A percentile compares a stretch with the other conserved stretches of the same genome.
Conservation (phyloP, 2,113 vertebrate species). For the Ptilorrhoa leucosticta region DNA sequence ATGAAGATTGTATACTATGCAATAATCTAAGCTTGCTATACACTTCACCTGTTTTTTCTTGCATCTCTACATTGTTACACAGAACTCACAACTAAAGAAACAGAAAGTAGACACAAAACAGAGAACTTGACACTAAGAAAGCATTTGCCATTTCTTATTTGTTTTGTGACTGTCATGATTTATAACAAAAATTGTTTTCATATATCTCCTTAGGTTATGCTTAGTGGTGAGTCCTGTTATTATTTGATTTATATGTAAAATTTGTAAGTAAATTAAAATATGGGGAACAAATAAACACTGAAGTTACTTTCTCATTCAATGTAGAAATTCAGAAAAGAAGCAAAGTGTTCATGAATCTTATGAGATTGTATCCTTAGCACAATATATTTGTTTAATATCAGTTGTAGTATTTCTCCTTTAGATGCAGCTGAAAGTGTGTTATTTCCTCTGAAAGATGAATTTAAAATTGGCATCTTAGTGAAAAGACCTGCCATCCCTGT, state of each 20-base stretch:
- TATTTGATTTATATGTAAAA: background rate
- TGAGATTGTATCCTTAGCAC: background rate
- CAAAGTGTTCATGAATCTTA: background rate
- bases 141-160: background rate
- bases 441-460: background rate
- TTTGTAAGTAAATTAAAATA: background rate
- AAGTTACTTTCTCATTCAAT: background rate
- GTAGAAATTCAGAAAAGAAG: background rate
- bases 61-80: background rate
- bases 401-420: background rate
- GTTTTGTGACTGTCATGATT: background rate
- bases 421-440: background rate
- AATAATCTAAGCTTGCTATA: background rate
- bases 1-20: background rate
- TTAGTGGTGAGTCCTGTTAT: background rate
- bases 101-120: background rate
- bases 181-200: background rate
- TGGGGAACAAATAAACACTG: background rate
- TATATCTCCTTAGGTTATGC: background rate
- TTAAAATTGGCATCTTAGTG: background rate
- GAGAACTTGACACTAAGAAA: background rate
- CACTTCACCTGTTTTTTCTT: background rate
- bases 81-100: background rate
- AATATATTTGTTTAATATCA: background rate
- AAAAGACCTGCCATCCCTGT: background rate